Base-by-base conservation (phyloP, 2,113 vertebrate species). In the Sylvia atricapilla region DNA sequence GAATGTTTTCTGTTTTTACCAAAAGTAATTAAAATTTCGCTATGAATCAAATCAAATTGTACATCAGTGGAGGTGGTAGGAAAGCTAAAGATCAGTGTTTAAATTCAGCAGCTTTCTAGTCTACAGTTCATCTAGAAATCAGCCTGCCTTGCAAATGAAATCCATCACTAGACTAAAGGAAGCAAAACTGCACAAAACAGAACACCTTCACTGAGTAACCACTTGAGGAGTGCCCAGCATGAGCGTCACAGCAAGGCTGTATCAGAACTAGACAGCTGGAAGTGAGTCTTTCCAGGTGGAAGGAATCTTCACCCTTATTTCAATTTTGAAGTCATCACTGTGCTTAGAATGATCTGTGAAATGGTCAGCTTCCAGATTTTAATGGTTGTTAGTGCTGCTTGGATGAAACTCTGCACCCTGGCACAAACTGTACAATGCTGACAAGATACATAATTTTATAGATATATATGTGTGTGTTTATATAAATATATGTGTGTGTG, bases 61-160 rank as follows among this genome's bases (percentile, higher is more conserved):
- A 46, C 25, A 50, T 82, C 53, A 46, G n/a, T 58, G 68, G 50
- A 68, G 60, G 60, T 0, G 1, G 20, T 20, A 59, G 30, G 56
- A 94, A 94, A 93, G 59, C 43, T 89, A 80, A 96, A 96, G 58
- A 25, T 73, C 78, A 66, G 18, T 50, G 44, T 89, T 90, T 69
- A 69, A 81, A 70, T 84, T 79, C 92, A 58, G 62, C 31, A 56
- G 35, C 11, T 68, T 25, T 28, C 15, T 74, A 20, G 37, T n/a
- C 49, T 87, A 30, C 27, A 3, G 6, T 30, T 22, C 13, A 50
- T 82, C 52, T 78, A 67, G 76, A 84, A 92, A 81, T 53, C 74
- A 79, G 52, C 64, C 64, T 53, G 47, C 31, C n/a, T 75, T 70
- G 24, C 4, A 9, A 83, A 49, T 5, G 1, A 88, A 86, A 91